Conservation (phyloP, 2,797 vertebrate genomes). For the Crotalus adamanteus region DNA sequence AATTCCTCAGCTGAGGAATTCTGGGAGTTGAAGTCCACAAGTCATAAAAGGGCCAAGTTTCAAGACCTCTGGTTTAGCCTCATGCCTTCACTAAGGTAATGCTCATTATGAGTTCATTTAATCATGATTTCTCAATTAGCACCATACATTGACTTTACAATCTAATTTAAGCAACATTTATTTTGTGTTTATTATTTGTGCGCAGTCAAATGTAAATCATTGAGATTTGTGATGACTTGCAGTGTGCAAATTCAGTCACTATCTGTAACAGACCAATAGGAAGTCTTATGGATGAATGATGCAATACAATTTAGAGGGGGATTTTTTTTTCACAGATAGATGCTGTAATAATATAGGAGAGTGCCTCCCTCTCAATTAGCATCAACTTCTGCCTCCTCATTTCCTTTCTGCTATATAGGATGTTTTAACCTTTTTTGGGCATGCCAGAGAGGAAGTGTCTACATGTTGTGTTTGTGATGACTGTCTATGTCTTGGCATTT, state of each 20-base stretch:
- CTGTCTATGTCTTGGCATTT: neutral
- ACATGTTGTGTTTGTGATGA: neutral
- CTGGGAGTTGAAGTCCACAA: too few relatives aligned
- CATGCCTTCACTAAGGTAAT: neutral
- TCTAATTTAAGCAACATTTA: neutral
- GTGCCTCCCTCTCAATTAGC: conserved; percentile 9
- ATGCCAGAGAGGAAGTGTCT: neutral
- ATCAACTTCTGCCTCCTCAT: neutral
- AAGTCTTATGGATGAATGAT: neutral
- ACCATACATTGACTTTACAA: neutral
- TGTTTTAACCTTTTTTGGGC: conserved; percentile 11
- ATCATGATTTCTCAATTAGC: neutral
- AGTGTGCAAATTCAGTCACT: neutral
- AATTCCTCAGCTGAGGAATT: too few relatives aligned
- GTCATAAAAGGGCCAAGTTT: too few relatives aligned
- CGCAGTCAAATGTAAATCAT: neutral
- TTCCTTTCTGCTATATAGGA: conserved; percentile 18
- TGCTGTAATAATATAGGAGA: conserved; percentile 22
- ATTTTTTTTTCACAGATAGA: neutral
- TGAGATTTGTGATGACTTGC: neutral
- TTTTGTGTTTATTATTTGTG: neutral
- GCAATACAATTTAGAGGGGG: neutral
- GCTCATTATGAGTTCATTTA: neutral
- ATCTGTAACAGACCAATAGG: neutral
- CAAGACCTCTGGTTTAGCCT: neutral